Conservation (phyloP, 2,888 invertebrate genomes). For the Melanotus villosus region DNA sequence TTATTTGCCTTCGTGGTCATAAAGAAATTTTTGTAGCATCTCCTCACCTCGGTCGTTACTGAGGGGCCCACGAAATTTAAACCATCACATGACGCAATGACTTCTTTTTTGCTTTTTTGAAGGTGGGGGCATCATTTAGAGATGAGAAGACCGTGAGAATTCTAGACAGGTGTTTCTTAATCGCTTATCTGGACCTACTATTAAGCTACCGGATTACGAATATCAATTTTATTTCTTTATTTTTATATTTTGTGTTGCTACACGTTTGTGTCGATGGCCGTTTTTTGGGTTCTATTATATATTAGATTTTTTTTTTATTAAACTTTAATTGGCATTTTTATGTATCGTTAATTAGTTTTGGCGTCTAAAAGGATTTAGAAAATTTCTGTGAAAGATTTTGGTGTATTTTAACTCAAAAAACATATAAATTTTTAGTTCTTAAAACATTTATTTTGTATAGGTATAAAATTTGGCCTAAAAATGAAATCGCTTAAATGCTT, state of each 20-base stretch:
- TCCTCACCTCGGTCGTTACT: too few relatives aligned
- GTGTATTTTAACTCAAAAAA: too few relatives aligned
- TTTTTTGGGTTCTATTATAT: conserved; percentile 17
- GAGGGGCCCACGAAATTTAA: conserved; percentile 30
- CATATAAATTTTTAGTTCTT: too few relatives aligned
- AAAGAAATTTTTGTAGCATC: conserved; percentile 22
- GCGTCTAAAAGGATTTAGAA: too few relatives aligned
- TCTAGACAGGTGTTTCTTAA: conserved; percentile 64
- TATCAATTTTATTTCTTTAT: conserved; percentile 48
- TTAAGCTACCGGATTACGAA: conserved; percentile 65
- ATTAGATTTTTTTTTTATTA: too few relatives aligned
- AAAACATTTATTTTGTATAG: too few relatives aligned
- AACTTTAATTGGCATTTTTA: too few relatives aligned
- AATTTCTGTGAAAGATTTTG: too few relatives aligned
- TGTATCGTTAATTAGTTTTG: too few relatives aligned
- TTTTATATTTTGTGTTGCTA: conserved; percentile 33
- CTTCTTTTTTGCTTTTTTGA: conserved; percentile 39
- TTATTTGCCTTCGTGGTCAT: conserved; percentile 22
- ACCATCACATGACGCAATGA: conserved; percentile 43
- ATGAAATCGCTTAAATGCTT: too few relatives aligned
- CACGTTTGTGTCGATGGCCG: conserved; percentile 33
- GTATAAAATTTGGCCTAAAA: too few relatives aligned
- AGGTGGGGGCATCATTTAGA: conserved; percentile 49
- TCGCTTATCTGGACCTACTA: conserved; percentile 63
- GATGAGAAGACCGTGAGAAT: conserved; percentile 64